Evolutionary conservation across 2,888 invertebrate genomes (phyloP), one percentile per base, ranked within the genome.

Genomic region (Callyntrura guangdongensis): DNA sequence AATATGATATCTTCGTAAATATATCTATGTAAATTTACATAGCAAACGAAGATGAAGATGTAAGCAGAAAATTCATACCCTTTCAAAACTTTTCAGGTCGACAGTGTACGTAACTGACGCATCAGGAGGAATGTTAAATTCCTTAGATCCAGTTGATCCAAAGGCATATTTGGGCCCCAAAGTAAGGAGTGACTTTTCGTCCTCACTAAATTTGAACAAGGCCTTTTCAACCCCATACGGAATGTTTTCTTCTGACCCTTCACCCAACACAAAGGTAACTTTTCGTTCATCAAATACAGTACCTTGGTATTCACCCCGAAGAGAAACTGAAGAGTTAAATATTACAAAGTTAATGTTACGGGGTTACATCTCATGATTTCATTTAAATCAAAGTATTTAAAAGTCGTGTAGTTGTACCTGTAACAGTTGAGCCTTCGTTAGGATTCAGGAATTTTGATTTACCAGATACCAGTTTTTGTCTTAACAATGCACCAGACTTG

Each of bases 181-280:
- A 91, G 96, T 96, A 3, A 98, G 94, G 92, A 96, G 95, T 0
- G 98, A 97, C 90, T 96, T 97, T 95, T 99, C 99, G 0, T 96
- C 97, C 94, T 96, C 96, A 94, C 96, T 96, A 95, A 99, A 98
- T 94, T 97, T 97, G 93, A 97, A 96, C 2, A 99, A 94, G 0
- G 98, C 98, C 92, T 96, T 96, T 95, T 99, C 98, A 12, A 99
- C 95, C 11, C 99, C 99, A 84, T 97, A 96, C 53, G 98, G 96
- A 45, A 99, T 95, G 91, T 97, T 97, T 81, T 95, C 95, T 91
- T 97, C 97, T 86, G 95, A 96, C 9, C 98, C 98, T 95, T 99
- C 99, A 0, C 99, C 99, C 22, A 99, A 95, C 17, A 96, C 95
- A 95, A 99, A 99, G 36, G 96, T 96, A 0, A 98, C 96, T 67